Percentiles rank a stretch among this genome's conserved stretches.
These are phyloP conservation scores for Drosophila recens DNA, from an alignment of 2,888 invertebrate species.

Conservation along the genomic window DNA sequence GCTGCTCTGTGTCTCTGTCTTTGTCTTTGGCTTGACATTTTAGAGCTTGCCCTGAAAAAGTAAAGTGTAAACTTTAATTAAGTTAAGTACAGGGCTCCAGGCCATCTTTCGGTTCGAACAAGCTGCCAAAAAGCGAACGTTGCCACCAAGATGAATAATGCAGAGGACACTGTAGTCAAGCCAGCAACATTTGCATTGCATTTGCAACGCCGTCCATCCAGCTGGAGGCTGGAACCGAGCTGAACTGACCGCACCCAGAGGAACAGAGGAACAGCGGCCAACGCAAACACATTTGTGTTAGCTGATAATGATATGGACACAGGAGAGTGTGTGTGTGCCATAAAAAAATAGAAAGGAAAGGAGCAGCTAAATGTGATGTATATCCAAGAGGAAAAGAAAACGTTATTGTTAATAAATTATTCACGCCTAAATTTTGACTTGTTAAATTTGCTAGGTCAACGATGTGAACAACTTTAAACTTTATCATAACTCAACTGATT, in stretches of 20 bases:
- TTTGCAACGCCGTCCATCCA: conserved; percentile 7
- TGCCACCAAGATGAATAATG: conserved; percentile 48
- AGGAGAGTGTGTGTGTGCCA: conserved; percentile 8
- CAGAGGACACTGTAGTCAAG: conserved; percentile 32
- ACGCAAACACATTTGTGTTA: conserved; percentile 39
- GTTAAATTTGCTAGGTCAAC: too few species aligned
- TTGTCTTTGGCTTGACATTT: conserved; percentile 49
- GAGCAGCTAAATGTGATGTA: background rate
- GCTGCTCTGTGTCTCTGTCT: conserved; percentile 69
- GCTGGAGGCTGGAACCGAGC: background rate
- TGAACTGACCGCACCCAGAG: conserved; percentile 38
- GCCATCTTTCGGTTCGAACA: conserved; percentile 29
- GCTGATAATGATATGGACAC: conserved; percentile 30
- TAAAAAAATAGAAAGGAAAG: background rate
- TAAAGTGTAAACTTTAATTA: conserved; percentile 70
- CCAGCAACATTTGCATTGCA: conserved; percentile 55
- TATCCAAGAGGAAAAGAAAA: too few species aligned
- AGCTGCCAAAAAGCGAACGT: conserved; percentile 50
- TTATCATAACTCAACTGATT: too few species aligned
- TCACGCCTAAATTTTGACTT: too few species aligned
- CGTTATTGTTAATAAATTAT: too few species aligned
- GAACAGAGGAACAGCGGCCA: conserved; percentile 10
- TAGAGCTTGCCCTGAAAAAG: conserved; percentile 16
- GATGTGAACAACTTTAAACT: too few species aligned
- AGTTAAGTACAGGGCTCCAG: conserved; percentile 60